A percentile compares a stretch with the other conserved stretches of the same genome.
phyloP scores from a whole-genome alignment of 2,888 invertebrate genomes.

The Drosophila kokeensis region DNA sequence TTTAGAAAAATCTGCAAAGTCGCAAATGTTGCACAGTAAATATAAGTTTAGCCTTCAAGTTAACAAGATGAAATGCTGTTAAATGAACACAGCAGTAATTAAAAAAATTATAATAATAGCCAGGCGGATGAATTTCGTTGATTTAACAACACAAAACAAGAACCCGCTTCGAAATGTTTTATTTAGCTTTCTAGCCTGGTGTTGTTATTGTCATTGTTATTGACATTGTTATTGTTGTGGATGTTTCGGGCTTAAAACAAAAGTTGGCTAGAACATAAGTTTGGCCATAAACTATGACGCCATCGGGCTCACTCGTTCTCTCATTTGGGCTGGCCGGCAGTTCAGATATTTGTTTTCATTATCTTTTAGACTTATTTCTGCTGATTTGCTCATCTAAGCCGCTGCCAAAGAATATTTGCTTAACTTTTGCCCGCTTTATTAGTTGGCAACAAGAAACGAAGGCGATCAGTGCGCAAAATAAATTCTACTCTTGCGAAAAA shows the following conservation, averaged over 20 bases:
- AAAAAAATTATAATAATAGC: not conserved
- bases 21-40: not conserved
- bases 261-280: conserved; percentile 54
- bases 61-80: not conserved
- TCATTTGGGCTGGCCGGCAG: conserved; percentile 26
- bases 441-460: conserved; percentile 56
- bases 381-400: conserved; percentile 67
- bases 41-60: not conserved
- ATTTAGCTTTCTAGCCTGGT: conserved; percentile 43
- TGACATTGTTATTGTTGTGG: conserved; percentile 3
- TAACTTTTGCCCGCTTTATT: conserved; percentile 17
- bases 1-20: not conserved
- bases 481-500: conserved; percentile 1
- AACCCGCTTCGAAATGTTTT: conserved; percentile 34
- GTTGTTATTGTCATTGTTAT: conserved; percentile 11
- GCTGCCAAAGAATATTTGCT: conserved; percentile 29
- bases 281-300: conserved; percentile 78
- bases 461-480: conserved; percentile 41
- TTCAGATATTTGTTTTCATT: conserved; percentile 76
- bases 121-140: not conserved
- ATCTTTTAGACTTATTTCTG: conserved; percentile 66
- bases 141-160: not conserved
- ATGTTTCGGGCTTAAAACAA: not conserved
- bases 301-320: conserved; percentile 47
- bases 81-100: conserved; percentile 2